Base-by-base conservation (phyloP, 2,113 vertebrate genomes). In the Halcyon malimbica region DNA sequence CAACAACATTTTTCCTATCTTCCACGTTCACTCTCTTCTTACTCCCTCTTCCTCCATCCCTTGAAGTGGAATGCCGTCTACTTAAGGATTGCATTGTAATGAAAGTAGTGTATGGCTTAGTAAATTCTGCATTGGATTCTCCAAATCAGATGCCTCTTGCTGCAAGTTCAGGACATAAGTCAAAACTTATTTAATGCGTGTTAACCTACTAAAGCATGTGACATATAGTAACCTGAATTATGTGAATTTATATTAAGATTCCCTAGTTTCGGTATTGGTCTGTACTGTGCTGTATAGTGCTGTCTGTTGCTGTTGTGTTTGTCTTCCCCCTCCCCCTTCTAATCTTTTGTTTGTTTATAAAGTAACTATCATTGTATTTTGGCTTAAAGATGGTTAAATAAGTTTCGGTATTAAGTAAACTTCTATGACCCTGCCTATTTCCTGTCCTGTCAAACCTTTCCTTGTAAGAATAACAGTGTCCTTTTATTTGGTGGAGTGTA, bases 381-480 rank as follows among this genome's bases (percentile, higher is more conserved):
- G 96, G 96, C 94, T 97, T 97, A 96, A 97, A 17, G 97, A 97
- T 97, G 71, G 97, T 98, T 98, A 98, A 98, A 76, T 96, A 95
- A 91, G 93, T 97, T 97, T 93, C 50, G 2, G 95, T 96, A 95
- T 97, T 98, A 97, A 97, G 95, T 97, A 97, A 98, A 98, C 97
- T 97, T 96, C 84, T 95, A 64, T 97, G 96, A 97, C 97, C 95
- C 97, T 96, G 96, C 97, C 97, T 97, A 95, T 97, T 98, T 98
- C 98, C 98, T 97, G 97, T 97, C 97, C 96, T 97, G 97, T 98
- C 97, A 98, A 98, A 97, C 95, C 96, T 98, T 97, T 97, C 97
- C 97, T 97, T 98, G 98, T 98, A 98, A 98, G 98, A 98, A 98
- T 97, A 98, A 98, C 97, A 98, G 97, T 97, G 97, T 98, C 94